Conservation (phyloP, 2,113 vertebrate species). For the Saguinus midas region DNA sequence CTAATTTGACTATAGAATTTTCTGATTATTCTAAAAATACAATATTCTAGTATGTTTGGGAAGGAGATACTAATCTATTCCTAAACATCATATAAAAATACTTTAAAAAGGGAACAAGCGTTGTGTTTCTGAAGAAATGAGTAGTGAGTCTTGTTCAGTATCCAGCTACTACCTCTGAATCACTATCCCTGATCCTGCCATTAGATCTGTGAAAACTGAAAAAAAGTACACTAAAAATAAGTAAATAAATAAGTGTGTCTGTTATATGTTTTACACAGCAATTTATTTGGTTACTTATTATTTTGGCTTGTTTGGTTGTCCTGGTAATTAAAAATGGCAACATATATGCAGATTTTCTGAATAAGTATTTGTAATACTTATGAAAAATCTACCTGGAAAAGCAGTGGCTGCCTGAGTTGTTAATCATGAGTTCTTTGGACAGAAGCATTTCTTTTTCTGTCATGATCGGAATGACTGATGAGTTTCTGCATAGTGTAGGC, state of each 20-base stretch:
- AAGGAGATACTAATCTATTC: not conserved
- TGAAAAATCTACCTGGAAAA: not conserved
- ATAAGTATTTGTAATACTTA: not conserved
- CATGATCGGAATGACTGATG: not conserved
- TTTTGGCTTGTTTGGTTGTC: not conserved
- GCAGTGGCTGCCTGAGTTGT: not conserved
- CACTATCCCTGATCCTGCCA: not conserved
- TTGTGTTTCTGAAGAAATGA: not conserved
- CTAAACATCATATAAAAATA: not conserved
- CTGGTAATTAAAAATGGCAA: not conserved
- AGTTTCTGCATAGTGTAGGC: not conserved
- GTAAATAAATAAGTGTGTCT: not conserved
- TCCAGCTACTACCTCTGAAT: not conserved
- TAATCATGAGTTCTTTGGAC: not conserved
- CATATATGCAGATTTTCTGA: not conserved
- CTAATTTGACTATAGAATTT: not conserved
- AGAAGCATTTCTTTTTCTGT: slow-evolving; percentile 16
- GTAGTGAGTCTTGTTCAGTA: not conserved
- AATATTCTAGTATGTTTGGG: not conserved
- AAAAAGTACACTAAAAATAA: slow-evolving; percentile 1
- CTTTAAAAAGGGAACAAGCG: not conserved
- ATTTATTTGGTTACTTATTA: not conserved
- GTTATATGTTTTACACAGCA: not conserved
- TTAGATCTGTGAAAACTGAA: not conserved
- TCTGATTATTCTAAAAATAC: not conserved